Evolutionary conservation across 2,888 invertebrate species (phyloP).

Genomic region (Drosophila parthenogenetica): DNA sequence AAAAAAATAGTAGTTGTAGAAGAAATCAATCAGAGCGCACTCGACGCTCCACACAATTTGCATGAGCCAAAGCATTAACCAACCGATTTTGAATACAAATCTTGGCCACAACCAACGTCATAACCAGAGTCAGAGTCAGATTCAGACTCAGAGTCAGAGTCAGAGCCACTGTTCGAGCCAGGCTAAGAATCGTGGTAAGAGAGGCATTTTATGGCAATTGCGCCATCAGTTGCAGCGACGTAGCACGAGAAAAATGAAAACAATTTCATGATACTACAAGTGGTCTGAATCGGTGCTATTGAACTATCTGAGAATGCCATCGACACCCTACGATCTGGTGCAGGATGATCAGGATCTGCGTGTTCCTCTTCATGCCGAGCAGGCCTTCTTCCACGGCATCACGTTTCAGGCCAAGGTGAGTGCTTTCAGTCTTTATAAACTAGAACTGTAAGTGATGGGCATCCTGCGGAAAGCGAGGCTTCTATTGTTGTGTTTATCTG

Average conservation of each 20-base stretch:
- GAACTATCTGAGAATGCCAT: constrained; percentile 90
- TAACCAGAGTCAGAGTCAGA: not conserved
- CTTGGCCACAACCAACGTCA: not conserved
- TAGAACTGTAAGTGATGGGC: not conserved
- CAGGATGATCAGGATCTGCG: constrained; percentile 98
- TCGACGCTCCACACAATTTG: constrained; percentile 72
- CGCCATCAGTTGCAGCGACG: constrained; percentile 84
- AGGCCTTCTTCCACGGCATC: constrained; percentile 97
- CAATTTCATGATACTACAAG: constrained; percentile 85
- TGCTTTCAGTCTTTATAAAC: not conserved
- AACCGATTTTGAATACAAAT: not conserved
- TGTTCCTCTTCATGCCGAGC: constrained; percentile 98
- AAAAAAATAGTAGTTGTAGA: constrained; percentile 41
- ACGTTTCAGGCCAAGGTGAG: constrained; percentile 98
- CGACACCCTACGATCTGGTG: constrained; percentile 96
- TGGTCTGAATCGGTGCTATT: constrained; percentile 85
- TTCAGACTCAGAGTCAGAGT: not conserved
- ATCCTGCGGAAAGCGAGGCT: no score
- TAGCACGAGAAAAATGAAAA: constrained; percentile 85
- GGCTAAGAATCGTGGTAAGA: constrained; percentile 50
- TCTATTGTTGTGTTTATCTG: no score
- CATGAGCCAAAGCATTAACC: constrained; percentile 82
- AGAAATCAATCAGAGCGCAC: constrained; percentile 71
- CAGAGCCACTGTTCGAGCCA: constrained; percentile 1
- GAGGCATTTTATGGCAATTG: constrained; percentile 84